A percentile compares a stretch with the other conserved stretches of the same genome.
phyloP scores from a whole-genome alignment of 2,113 vertebrate species.

The Pontoporia blainvillei region DNA sequence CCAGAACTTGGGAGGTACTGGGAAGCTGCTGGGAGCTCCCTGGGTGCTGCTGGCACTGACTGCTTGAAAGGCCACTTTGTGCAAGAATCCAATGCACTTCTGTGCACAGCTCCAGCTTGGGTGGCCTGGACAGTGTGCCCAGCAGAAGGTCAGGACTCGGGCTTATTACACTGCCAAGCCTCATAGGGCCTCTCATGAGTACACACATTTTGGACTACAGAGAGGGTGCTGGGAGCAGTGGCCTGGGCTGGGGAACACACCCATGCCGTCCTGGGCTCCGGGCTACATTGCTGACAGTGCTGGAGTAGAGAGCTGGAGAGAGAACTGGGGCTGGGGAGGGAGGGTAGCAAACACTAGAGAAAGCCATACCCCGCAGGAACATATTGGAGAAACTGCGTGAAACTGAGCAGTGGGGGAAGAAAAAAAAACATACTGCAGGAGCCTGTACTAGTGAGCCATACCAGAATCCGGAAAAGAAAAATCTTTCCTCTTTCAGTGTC shows the following conservation, averaged over 20 bases:
- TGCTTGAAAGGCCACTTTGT: background rate
- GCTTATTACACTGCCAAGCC: background rate
- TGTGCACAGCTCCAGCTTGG: background rate
- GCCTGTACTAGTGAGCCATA: too few relatives aligned
- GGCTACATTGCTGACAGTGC: background rate
- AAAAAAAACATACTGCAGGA: background rate
- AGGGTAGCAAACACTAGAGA: background rate
- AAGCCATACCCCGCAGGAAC: background rate
- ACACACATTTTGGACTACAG: background rate
- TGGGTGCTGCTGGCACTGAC: background rate
- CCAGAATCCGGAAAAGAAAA: too few relatives aligned
- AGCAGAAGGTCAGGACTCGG: too few relatives aligned
- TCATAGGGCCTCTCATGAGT: too few relatives aligned
- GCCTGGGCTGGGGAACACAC: background rate
- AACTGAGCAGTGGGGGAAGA: background rate
- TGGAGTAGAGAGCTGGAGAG: background rate
- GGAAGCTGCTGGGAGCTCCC: background rate
- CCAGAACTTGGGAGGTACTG: background rate
- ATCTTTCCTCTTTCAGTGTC: too few relatives aligned
- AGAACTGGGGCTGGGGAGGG: background rate
- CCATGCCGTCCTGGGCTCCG: too few relatives aligned
- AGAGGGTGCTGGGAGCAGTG: background rate
- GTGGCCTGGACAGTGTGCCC: background rate
- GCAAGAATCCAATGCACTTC: background rate
- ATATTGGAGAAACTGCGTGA: background rate